Conservation (phyloP, 2,888 invertebrate species). For the Hipparchia sbordonii region DNA sequence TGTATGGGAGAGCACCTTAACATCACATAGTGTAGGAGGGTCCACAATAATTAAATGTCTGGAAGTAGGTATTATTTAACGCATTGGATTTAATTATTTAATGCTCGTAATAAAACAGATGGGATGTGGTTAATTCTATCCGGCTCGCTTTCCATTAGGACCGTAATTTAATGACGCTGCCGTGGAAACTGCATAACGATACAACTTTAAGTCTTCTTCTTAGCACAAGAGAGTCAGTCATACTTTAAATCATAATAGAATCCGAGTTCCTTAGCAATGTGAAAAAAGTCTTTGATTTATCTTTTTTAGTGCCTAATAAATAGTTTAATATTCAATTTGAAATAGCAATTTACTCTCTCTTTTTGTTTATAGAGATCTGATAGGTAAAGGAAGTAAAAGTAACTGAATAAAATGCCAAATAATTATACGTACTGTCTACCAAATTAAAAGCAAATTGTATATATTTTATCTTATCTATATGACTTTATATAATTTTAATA, state of each 20-base stretch:
- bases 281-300: background rate
- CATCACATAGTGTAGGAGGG: background rate
- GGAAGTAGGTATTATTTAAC: constrained; percentile 12
- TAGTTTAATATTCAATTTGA: background rate
- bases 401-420: background rate
- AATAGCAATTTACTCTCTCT: constrained; percentile 7
- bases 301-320: background rate
- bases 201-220: background rate
- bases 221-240: background rate
- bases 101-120: constrained; percentile 28
- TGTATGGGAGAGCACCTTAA: no score
- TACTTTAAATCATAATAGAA: no score
- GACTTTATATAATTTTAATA: background rate
- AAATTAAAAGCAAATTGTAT: background rate
- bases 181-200: constrained; percentile 18
- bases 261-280: no score
- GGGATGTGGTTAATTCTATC: constrained; percentile 19
- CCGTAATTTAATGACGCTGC: constrained; percentile 9
- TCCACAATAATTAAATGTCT: constrained; percentile 8
- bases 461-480: background rate
- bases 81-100: constrained; percentile 26
- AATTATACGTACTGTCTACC: background rate
- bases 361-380: background rate
- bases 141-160: constrained; percentile 27
- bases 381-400: constrained; percentile 7